phyloP scores from a whole-genome alignment of 92 coral and sea anemone genomes.

The Epizoanthus illoricatus region DNA sequence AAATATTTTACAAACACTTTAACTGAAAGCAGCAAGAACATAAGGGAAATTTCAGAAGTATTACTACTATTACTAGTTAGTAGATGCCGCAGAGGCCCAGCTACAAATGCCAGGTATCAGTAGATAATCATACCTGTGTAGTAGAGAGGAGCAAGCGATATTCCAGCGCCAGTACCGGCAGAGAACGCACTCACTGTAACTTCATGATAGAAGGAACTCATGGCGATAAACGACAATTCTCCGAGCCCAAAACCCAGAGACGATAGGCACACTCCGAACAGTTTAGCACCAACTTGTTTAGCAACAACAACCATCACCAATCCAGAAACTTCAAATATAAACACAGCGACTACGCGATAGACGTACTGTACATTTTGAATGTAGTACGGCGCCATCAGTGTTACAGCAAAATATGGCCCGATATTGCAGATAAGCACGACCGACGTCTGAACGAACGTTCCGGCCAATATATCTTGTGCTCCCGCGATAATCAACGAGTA shows the following conservation, averaged over 20 bases:
- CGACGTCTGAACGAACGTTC: constrained; percentile 81
- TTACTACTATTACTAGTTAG: not conserved
- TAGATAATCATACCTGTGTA: constrained; percentile 67
- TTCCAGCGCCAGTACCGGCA: constrained; percentile 83
- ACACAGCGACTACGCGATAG: constrained; percentile 64
- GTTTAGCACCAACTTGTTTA: constrained; percentile 56
- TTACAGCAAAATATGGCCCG: constrained; percentile 81
- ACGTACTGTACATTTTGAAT: constrained; percentile 77
- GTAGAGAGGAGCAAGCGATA: constrained; percentile 76
- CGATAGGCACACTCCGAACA: constrained; percentile 69
- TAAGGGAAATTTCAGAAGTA: not conserved
- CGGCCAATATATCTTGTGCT: constrained; percentile 82
- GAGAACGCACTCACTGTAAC: constrained; percentile 78
- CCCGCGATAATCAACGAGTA: constrained; percentile 84
- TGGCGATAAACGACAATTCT: constrained; percentile 79
- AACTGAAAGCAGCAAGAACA: too few relatives aligned
- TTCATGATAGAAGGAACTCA: constrained; percentile 78
- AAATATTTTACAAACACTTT: not conserved
- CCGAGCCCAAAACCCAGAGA: constrained; percentile 87
- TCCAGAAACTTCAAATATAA: constrained; percentile 64
- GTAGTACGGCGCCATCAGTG: constrained; percentile 67
- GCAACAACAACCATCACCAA: constrained; percentile 64
- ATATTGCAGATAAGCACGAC: constrained; percentile 79
- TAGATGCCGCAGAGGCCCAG: not conserved
- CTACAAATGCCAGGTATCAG: too few relatives aligned